Base-by-base conservation (phyloP, 2,113 vertebrate genomes). In the Barbus barbus region DNA sequence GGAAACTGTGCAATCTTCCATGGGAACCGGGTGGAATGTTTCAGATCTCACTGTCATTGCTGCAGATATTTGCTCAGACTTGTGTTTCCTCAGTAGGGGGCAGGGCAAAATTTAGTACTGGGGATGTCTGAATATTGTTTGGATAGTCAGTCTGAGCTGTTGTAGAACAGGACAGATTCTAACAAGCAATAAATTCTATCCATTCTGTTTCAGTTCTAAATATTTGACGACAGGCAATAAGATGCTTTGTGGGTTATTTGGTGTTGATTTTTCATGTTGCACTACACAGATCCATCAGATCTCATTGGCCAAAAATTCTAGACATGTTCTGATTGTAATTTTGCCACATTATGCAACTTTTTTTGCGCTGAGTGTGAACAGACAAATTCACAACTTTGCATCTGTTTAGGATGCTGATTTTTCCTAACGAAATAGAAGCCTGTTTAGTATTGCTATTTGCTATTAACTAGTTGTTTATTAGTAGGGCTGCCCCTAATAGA, bases 1-100 rank as follows among this genome's bases (percentile, higher is more conserved):
- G n/a, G n/a, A n/a, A n/a, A n/a, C n/a, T n/a, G n/a, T 46, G 69
- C 67, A n/a, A 41, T 81, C 46, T 61, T 83, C 77, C 78, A 41
- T 71, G 44, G 76, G 77, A 86, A 58, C 63, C 80, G 33, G 67
- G 84, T 76, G 81, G 61, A 84, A 79, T 60, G 78, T 31, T 84
- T 53, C 61, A 71, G 36, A 48, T 51, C 36, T 75, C 46, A 71
- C 67, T 61, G 60, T 48, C 51, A 18, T 46, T 61, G 41, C n/a
- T 46, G 22, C 33, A 38, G 44, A 44, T 20, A 16, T 18, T 60
- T 75, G 72, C 44, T 75, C 22, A 51, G 7, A 38, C 38, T 38
- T 38, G 38, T 38, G 38, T 38, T 38, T 38, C 38, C 38, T 38
- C 38, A 38, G 38, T 8, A 38, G 26, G 20, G 31, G 79, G 26